phyloP scores from a whole-genome alignment of 2,888 invertebrate species.

The Aleiodes testaceus region DNA sequence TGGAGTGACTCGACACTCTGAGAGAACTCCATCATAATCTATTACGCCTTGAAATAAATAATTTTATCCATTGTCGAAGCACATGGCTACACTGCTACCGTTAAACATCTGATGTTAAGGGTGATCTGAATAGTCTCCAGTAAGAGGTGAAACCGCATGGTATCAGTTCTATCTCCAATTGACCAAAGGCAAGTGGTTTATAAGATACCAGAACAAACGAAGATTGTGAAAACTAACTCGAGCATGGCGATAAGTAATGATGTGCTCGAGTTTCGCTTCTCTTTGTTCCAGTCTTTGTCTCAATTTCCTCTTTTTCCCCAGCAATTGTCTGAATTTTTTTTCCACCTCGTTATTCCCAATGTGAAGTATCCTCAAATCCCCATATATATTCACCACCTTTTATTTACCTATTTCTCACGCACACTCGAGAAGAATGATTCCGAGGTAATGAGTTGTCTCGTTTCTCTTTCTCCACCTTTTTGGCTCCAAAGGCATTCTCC shows the following conservation, averaged over 20 bases:
- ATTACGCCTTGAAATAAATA: no score
- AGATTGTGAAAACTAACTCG: conserved; percentile 48
- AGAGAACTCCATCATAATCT: no score
- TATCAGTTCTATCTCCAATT: conserved; percentile 2
- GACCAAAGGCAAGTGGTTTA: background rate
- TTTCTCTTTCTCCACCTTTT: background rate
- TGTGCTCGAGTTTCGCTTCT: conserved; percentile 19
- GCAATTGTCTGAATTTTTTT: background rate
- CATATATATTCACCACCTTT: background rate
- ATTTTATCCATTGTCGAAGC: no score
- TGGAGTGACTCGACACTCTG: conserved; percentile 25
- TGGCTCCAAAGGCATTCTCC: conserved; percentile 15
- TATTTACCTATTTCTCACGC: conserved; percentile 9
- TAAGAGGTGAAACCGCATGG: conserved; percentile 32
- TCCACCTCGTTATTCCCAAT: conserved; percentile 22
- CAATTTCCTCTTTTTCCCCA: conserved; percentile 1
- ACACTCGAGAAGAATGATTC: background rate
- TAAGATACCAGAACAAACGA: conserved; percentile 21
- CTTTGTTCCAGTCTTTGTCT: conserved; percentile 23
- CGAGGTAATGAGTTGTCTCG: conserved; percentile 8
- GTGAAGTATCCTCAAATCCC: conserved; percentile 14
- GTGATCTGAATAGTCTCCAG: conserved; percentile 33
- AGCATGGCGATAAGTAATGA: conserved; percentile 49
- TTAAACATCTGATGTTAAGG: background rate
- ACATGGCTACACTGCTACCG: background rate